phyloP scores from a whole-genome alignment of 2,797 vertebrate species.

The Steatocranus sp. region DNA sequence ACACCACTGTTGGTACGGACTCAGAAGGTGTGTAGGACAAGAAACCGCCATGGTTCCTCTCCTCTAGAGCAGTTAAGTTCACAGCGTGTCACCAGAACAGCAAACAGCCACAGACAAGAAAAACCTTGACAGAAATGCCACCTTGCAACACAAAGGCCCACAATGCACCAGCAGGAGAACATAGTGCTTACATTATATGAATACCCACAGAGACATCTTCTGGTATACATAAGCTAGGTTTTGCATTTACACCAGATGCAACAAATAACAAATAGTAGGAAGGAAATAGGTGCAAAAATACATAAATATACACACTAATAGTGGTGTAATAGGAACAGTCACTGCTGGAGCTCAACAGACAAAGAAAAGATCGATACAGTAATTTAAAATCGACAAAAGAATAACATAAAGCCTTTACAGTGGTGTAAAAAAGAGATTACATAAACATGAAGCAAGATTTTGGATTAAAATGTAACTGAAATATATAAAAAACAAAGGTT shows the following conservation, averaged over 20 bases:
- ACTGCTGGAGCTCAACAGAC: background rate
- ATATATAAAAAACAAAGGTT: background rate
- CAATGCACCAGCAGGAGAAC: background rate
- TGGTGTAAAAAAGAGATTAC: background rate
- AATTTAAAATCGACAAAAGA: background rate
- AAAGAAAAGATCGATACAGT: background rate
- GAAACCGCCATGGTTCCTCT: background rate
- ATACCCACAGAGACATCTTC: background rate
- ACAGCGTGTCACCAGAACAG: conserved; percentile 25
- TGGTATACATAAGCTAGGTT: background rate
- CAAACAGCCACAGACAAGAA: conserved; percentile 22
- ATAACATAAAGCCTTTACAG: background rate
- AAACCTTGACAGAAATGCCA: conserved; percentile 40
- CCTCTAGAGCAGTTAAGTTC: conserved; percentile 29
- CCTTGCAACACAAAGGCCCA: conserved; percentile 29
- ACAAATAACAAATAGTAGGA: background rate
- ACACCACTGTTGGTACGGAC: background rate
- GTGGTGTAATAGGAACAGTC: background rate
- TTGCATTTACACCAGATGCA: background rate
- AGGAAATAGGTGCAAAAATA: background rate
- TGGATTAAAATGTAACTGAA: background rate
- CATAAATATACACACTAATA: background rate
- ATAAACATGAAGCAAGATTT: background rate
- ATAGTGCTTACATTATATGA: background rate
- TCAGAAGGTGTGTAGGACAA: conserved; percentile 6